phyloP scores from a whole-genome alignment of 2,888 invertebrate genomes.

The Pemphredon lugubris region DNA sequence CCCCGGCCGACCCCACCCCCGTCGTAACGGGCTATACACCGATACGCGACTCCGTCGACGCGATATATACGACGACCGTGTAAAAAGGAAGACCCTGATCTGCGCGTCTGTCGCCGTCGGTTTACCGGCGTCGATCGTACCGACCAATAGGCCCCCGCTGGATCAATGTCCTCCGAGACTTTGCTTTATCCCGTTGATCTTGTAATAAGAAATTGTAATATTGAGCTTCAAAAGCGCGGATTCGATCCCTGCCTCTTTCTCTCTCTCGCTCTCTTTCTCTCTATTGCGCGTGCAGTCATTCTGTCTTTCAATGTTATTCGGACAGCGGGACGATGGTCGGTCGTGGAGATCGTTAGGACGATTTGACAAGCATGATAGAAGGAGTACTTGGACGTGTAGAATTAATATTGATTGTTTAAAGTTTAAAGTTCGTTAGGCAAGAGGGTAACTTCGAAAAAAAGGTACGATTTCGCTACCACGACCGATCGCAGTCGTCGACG shows the following conservation, averaged over 20 bases:
- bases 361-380: no score
- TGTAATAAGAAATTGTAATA: slow-evolving; percentile 51
- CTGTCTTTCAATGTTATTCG: not conserved
- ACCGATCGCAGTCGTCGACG: no score
- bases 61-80: slow-evolving; percentile 53
- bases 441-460: no score
- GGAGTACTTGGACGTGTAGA: no score
- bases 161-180: slow-evolving; percentile 71
- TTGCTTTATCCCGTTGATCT: slow-evolving; percentile 57
- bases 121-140: slow-evolving; percentile 45
- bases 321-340: not conserved
- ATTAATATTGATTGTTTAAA: no score
- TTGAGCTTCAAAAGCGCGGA: slow-evolving; percentile 22
- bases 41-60: slow-evolving; percentile 14
- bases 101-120: slow-evolving; percentile 52
- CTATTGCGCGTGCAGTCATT: no score
- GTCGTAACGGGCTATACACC: not conserved
- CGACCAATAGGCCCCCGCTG: slow-evolving; percentile 43
- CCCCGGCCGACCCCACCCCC: not conserved
- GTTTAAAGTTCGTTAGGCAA: no score
- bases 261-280: no score
- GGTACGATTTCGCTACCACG: no score
- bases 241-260: no score
- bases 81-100: slow-evolving; percentile 75
- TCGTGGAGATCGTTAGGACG: not conserved